Evolutionary conservation across 2,113 vertebrate genomes (phyloP).

Genomic region (Myiagra hebetior): DNA sequence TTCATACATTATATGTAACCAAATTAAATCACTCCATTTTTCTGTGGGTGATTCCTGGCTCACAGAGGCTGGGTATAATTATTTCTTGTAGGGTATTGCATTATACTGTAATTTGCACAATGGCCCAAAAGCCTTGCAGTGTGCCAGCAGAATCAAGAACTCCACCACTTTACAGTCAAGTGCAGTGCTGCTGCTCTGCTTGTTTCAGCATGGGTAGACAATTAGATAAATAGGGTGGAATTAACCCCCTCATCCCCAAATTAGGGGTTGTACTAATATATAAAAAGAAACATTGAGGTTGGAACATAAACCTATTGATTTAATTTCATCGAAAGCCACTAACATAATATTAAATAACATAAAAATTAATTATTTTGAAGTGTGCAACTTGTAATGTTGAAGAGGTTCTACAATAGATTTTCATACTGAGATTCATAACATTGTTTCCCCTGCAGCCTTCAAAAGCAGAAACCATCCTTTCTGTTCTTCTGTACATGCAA

Average conservation of each 20-base stretch:
- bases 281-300: background rate
- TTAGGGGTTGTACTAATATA: background rate
- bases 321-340: background rate
- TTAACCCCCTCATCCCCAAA: constrained; percentile 21
- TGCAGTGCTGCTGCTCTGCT: background rate
- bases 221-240: constrained; percentile 2
- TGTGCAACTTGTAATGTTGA: background rate
- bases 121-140: constrained; percentile 10
- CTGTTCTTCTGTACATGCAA: background rate
- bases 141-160: constrained; percentile 7
- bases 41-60: background rate
- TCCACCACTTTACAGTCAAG: constrained; percentile 2
- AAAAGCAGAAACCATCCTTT: background rate
- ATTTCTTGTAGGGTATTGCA: constrained; percentile 2
- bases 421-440: background rate
- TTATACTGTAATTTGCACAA: constrained; percentile 41
- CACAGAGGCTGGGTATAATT: constrained; percentile 8
- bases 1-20: background rate
- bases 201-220: background rate
- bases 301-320: background rate
- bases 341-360: background rate
- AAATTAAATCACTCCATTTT: constrained; percentile 36
- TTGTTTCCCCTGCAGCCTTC: background rate
- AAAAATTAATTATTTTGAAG: background rate
- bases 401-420: background rate